A percentile compares a stretch with the other conserved stretches of the same genome.
Evolutionary conservation across 2,888 invertebrate genomes (phyloP).

Genomic region (Agrotis segetum): DNA sequence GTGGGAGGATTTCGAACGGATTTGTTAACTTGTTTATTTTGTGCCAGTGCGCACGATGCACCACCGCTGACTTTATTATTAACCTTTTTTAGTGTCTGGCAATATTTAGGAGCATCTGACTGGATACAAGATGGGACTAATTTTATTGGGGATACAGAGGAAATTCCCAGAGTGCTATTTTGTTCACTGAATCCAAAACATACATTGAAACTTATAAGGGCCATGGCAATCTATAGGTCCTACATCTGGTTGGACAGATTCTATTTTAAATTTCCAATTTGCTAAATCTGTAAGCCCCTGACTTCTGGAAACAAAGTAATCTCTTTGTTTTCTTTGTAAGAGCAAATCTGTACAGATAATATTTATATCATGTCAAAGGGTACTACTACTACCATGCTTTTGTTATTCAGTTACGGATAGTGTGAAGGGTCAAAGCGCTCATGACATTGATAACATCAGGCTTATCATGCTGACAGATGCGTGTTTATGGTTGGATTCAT

Average conservation of each 20-base stretch:
- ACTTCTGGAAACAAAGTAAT: not conserved
- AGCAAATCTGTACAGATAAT: conserved; percentile 35
- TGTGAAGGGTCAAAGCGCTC: conserved; percentile 46
- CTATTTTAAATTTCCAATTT: not conserved
- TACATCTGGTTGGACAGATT: too few relatives aligned
- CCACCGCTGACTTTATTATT: conserved; percentile 57
- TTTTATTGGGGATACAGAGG: not conserved
- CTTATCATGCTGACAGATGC: conserved; percentile 39
- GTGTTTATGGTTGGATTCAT: conserved; percentile 8
- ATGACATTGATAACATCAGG: conserved; percentile 52
- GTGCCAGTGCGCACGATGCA: conserved; percentile 32
- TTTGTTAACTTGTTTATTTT: conserved; percentile 69
- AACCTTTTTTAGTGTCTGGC: conserved; percentile 17
- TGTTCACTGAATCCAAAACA: not conserved
- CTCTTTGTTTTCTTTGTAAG: conserved; percentile 33
- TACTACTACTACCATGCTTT: conserved; percentile 25
- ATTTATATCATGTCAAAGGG: conserved; percentile 40
- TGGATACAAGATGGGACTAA: not conserved
- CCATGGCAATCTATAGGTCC: too few relatives aligned
- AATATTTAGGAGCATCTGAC: not conserved
- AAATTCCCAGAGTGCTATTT: not conserved
- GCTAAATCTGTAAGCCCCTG: not conserved
- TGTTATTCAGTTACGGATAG: conserved; percentile 22
- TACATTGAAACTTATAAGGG: not conserved
- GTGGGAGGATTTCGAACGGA: conserved; percentile 62